Evolutionary conservation across 92 coral and sea anemone genomes (phyloP).

Genomic region (Nematostella vectensis): DNA sequence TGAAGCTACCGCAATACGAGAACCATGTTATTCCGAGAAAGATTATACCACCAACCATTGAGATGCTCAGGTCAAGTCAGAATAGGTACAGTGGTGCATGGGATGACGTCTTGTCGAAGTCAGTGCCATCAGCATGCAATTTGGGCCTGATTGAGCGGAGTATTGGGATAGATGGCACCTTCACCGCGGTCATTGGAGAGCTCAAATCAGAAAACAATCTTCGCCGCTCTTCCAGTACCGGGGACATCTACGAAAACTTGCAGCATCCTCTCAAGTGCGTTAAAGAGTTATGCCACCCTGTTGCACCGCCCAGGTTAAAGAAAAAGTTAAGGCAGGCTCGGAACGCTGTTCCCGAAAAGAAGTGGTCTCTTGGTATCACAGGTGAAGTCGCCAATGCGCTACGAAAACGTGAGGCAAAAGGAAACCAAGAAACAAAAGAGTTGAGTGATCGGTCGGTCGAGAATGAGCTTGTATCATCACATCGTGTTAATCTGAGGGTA

Average conservation of each 20-base stretch:
- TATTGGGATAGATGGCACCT: background rate
- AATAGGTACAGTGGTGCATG: too few relatives aligned
- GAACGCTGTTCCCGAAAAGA: slow-evolving; percentile 4
- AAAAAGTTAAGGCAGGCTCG: slow-evolving; percentile 14
- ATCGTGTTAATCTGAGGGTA: background rate
- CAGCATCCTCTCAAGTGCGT: background rate
- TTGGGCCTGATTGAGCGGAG: background rate
- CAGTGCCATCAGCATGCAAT: background rate
- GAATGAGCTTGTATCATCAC: background rate
- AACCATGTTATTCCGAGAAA: too few relatives aligned
- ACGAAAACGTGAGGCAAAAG: background rate
- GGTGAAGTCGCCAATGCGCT: slow-evolving; percentile 41
- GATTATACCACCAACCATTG: too few relatives aligned
- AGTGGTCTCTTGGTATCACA: slow-evolving; percentile 24
- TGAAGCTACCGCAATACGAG: too few relatives aligned
- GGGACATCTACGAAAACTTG: background rate
- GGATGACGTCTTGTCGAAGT: background rate
- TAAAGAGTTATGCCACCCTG: slow-evolving; percentile 12
- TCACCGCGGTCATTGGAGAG: background rate
- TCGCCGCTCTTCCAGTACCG: background rate
- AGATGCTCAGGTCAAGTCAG: too few relatives aligned
- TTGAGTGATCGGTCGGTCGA: background rate
- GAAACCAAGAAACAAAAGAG: background rate
- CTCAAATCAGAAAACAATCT: background rate
- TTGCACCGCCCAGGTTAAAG: slow-evolving; percentile 44